These are phyloP conservation scores for Molanna angustata DNA, from an alignment of 2,888 invertebrate genomes.

Conservation along the genomic window DNA sequence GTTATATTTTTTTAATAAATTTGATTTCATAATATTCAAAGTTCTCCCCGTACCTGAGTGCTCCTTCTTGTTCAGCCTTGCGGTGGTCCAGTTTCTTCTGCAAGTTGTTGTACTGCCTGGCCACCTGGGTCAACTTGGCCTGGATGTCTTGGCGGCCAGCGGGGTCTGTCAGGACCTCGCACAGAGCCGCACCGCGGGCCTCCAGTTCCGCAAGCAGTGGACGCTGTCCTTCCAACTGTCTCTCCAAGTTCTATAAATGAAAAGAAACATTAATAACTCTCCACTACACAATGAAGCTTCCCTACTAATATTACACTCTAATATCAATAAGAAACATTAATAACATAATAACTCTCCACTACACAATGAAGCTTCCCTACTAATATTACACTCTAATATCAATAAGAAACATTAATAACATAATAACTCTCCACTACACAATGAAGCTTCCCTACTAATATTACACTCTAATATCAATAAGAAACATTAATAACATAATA, in stretches of 20 bases:
- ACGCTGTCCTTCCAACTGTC: slow-evolving; percentile 85
- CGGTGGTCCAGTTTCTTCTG: slow-evolving; percentile 87
- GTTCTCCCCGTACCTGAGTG: slow-evolving; percentile 61
- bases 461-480: too few relatives aligned
- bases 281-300: not conserved
- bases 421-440: too few relatives aligned
- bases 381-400: too few relatives aligned
- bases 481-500: too few relatives aligned
- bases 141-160: slow-evolving; percentile 89
- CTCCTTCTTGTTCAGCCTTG: slow-evolving; percentile 88
- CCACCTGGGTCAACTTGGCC: slow-evolving; percentile 82
- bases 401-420: too few relatives aligned
- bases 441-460: too few relatives aligned
- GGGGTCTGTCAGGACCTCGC: slow-evolving; percentile 85
- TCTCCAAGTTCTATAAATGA: slow-evolving; percentile 63
- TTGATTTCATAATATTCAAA: too few relatives aligned
- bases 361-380: too few relatives aligned
- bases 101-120: slow-evolving; percentile 81
- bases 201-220: slow-evolving; percentile 85
- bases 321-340: too few relatives aligned
- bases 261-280: slow-evolving; percentile 1
- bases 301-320: too few relatives aligned
- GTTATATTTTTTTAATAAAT: too few relatives aligned
- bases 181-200: slow-evolving; percentile 84
- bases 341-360: too few relatives aligned